These are phyloP conservation scores for Andrena flavipes DNA, from an alignment of 2,888 invertebrate genomes.

Conservation along the genomic window DNA sequence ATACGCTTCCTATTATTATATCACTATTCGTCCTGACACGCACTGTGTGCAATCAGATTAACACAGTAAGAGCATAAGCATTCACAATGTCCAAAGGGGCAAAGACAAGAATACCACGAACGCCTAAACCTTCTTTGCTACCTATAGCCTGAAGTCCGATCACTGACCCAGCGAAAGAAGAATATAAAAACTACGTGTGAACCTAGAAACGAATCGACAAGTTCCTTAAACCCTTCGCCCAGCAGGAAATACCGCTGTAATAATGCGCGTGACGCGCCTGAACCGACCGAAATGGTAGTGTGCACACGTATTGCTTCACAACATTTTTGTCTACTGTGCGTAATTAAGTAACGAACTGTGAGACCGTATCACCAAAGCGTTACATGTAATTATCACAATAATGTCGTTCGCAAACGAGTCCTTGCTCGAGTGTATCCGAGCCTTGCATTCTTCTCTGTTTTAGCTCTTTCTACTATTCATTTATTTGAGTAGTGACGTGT, in stretches of 20 bases:
- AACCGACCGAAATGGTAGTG: slow-evolving; percentile 49
- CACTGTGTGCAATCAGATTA: slow-evolving; percentile 64
- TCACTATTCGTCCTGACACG: slow-evolving; percentile 65
- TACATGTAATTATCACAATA: slow-evolving; percentile 66
- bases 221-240: slow-evolving; percentile 21
- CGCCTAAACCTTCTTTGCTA: slow-evolving; percentile 38
- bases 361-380: slow-evolving; percentile 58
- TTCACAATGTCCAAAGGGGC: slow-evolving; percentile 48
- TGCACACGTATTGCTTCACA: slow-evolving; percentile 62
- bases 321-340: slow-evolving; percentile 61
- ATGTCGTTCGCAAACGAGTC: slow-evolving; percentile 64
- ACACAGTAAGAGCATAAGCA: slow-evolving; percentile 65
- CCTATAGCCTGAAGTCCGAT: slow-evolving; percentile 40
- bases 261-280: slow-evolving; percentile 24
- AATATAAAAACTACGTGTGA: slow-evolving; percentile 50
- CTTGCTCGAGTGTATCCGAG: slow-evolving; percentile 59
- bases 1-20: slow-evolving; percentile 72
- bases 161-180: slow-evolving; percentile 47
- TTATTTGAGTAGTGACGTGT: slow-evolving; percentile 67
- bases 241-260: slow-evolving; percentile 29
- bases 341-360: slow-evolving; percentile 67
- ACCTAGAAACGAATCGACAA: slow-evolving; percentile 61
- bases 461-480: slow-evolving; percentile 47
- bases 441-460: slow-evolving; percentile 57
- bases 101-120: slow-evolving; percentile 59